Evolutionary conservation across 92 coral and sea anemone species (phyloP).

Genomic region (Paramuricea clavata): DNA sequence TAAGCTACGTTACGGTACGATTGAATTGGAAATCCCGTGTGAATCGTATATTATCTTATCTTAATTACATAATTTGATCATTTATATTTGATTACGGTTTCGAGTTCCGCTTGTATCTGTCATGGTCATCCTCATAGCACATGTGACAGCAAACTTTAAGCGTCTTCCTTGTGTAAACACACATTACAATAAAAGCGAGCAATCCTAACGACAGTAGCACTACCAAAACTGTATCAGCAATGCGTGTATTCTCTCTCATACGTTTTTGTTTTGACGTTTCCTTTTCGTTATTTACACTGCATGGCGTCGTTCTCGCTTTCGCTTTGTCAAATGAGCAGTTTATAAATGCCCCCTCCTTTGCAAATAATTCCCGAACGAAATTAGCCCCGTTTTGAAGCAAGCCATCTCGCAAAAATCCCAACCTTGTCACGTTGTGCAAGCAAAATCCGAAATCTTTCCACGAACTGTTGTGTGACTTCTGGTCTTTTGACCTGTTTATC

Average conservation of each 20-base stretch:
- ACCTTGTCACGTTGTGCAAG: neutral
- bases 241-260: neutral
- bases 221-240: neutral
- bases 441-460: slow-evolving; percentile 1
- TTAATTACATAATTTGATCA: too few relatives aligned
- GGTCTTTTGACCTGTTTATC: neutral
- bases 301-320: neutral
- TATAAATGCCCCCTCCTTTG: neutral
- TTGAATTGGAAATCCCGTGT: too few relatives aligned
- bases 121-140: slow-evolving; percentile 34
- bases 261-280: neutral
- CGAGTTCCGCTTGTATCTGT: neutral
- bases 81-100: too few relatives aligned
- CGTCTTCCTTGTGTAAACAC: neutral
- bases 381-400: neutral
- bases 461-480: neutral
- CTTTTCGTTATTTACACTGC: neutral
- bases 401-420: neutral
- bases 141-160: slow-evolving; percentile 30
- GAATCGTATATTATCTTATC: too few relatives aligned
- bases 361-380: neutral
- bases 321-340: neutral
- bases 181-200: slow-evolving; percentile 10
- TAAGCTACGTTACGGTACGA: too few relatives aligned
- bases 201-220: neutral